These are phyloP conservation scores for Theodoxus fluviatilis DNA, from an alignment of 2,888 invertebrate species.

Conservation along the genomic window DNA sequence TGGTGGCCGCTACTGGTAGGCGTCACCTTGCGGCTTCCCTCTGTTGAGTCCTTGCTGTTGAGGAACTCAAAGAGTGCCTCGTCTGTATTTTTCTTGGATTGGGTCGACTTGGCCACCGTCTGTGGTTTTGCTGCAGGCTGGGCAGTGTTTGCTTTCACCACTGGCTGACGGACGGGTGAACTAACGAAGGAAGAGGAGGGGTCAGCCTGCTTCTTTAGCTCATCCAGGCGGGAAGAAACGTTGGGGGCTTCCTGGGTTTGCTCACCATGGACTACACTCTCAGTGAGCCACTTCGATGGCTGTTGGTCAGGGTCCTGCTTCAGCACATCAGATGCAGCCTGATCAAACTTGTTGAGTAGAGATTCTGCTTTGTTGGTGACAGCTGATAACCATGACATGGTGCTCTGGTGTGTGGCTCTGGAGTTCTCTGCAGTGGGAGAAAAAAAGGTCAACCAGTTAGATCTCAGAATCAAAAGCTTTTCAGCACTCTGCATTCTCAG, in stretches of 20 bases:
- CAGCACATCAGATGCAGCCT: slow-evolving; percentile 76
- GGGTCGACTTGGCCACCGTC: slow-evolving; percentile 29
- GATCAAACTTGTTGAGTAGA: slow-evolving; percentile 78
- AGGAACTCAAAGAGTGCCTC: slow-evolving; percentile 67
- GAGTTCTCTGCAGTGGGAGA: no score
- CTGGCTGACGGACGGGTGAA: slow-evolving; percentile 34
- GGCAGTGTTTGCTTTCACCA: slow-evolving; percentile 27
- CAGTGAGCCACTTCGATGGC: neutral
- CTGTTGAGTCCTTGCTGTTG: slow-evolving; percentile 60
- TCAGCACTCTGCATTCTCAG: no score
- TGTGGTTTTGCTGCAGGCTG: no score
- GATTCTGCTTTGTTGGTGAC: slow-evolving; percentile 79
- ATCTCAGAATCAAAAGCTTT: no score
- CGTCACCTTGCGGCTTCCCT: slow-evolving; percentile 40
- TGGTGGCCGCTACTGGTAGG: slow-evolving; percentile 51
- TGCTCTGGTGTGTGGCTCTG: slow-evolving; percentile 24
- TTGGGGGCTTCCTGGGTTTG: slow-evolving; percentile 14
- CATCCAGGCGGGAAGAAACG: slow-evolving; percentile 19
- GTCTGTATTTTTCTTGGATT: slow-evolving; percentile 59
- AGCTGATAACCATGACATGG: slow-evolving; percentile 79
- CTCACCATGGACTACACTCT: slow-evolving; percentile 8
- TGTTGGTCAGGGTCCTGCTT: neutral
- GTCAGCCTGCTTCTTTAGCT: slow-evolving; percentile 27
- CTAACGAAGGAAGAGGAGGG: slow-evolving; percentile 31
- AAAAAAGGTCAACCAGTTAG: no score